These are phyloP conservation scores for Tetanocera ferruginea DNA, from an alignment of 2,888 invertebrate species.

Conservation along the genomic window DNA sequence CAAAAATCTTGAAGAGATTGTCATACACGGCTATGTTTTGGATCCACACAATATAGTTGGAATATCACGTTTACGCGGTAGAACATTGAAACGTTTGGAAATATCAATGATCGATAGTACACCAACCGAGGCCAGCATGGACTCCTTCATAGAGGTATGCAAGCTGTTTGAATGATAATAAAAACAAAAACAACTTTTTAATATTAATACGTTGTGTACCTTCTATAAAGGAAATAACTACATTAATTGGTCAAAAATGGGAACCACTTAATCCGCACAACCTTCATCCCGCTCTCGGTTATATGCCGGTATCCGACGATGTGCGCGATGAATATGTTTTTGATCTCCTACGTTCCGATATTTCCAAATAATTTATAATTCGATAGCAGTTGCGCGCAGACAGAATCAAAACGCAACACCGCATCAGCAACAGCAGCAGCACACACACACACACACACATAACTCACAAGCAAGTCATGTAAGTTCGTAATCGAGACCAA, in stretches of 20 bases:
- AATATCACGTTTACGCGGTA: constrained; percentile 66
- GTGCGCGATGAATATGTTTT: constrained; percentile 67
- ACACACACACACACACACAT: constrained; percentile 29
- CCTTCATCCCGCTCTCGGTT: constrained; percentile 63
- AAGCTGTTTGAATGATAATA: constrained; percentile 25
- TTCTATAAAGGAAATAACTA: constrained; percentile 63
- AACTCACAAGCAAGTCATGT: constrained; percentile 28
- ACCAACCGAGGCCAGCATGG: constrained; percentile 58
- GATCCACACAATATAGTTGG: constrained; percentile 69
- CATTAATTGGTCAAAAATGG: constrained; percentile 66
- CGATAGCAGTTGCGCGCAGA: constrained; percentile 37
- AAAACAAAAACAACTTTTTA: neutral
- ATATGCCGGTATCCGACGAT: constrained; percentile 63
- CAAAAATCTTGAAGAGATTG: constrained; percentile 71
- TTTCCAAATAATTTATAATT: constrained; percentile 53
- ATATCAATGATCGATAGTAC: constrained; percentile 67
- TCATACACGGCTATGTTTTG: constrained; percentile 71
- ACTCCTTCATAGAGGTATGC: constrained; percentile 63
- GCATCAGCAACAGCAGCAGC: constrained; percentile 39
- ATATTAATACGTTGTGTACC: neutral
- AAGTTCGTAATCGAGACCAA: constrained; percentile 14
- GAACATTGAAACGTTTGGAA: constrained; percentile 64
- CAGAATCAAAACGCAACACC: constrained; percentile 17
- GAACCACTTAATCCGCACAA: constrained; percentile 59
- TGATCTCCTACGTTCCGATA: constrained; percentile 66